These are phyloP conservation scores for Diplolepis rosae DNA, from an alignment of 2,888 invertebrate species.

Conservation along the genomic window DNA sequence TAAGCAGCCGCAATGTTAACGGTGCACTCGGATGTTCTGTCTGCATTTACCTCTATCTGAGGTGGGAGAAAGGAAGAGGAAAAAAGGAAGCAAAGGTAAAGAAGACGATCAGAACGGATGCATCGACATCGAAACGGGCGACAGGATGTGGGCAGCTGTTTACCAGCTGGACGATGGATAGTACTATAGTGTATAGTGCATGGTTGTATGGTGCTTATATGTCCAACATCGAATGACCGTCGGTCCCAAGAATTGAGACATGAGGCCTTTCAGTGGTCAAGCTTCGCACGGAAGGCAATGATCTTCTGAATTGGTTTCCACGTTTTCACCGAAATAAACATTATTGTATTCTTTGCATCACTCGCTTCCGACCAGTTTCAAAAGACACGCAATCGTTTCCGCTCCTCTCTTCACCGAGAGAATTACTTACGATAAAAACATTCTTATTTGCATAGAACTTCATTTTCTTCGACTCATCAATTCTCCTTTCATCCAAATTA, in stretches of 20 bases:
- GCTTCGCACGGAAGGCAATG: background rate
- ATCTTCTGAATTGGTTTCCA: background rate
- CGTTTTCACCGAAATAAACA: background rate
- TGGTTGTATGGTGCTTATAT: background rate
- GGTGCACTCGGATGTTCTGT: background rate
- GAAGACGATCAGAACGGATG: constrained; percentile 44
- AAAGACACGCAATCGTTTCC: background rate
- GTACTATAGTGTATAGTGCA: constrained; percentile 52
- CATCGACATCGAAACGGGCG: constrained; percentile 49
- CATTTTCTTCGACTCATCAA: background rate
- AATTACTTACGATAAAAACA: background rate
- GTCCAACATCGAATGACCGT: constrained; percentile 5
- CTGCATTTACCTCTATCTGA: constrained; percentile 31
- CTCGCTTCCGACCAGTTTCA: constrained; percentile 38
- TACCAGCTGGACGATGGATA: constrained; percentile 72
- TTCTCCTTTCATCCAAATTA: too few species aligned
- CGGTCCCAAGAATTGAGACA: background rate
- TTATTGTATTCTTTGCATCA: constrained; percentile 36
- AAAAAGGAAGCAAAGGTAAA: constrained; percentile 43
- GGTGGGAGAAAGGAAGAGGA: constrained; percentile 37
- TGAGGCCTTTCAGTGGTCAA: constrained; percentile 5
- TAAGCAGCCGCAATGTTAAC: background rate
- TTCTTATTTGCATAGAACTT: background rate
- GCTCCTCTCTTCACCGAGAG: background rate
- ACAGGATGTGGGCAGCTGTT: constrained; percentile 72